Percentiles rank a stretch among this genome's conserved stretches.
Conservation (phyloP, 1,140 invertebrate genomes). For the Hylaeus volcanicus region DNA sequence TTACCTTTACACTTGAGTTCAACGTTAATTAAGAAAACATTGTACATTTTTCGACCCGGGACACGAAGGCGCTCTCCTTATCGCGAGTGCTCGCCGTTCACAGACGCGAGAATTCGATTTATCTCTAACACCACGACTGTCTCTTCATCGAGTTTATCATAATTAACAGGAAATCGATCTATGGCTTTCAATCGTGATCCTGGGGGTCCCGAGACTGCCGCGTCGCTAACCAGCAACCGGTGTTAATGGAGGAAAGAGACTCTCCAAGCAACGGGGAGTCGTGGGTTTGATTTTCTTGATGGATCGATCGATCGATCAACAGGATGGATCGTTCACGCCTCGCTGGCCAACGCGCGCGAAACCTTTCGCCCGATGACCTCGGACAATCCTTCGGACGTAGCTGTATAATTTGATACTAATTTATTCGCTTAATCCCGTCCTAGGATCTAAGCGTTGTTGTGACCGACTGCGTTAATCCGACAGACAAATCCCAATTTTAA, state of each 20-base stretch:
- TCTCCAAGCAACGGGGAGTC: conserved; percentile 11
- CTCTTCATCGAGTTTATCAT: neutral
- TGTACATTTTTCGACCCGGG: too few relatives aligned
- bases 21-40: too few relatives aligned
- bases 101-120: neutral
- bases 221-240: neutral
- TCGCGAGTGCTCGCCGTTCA: too few relatives aligned
- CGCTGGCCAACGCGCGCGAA: conserved; percentile 6
- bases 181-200: neutral
- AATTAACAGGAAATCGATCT: conserved; percentile 35
- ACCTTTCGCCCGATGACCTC: conserved; percentile 25
- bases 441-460: neutral
- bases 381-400: neutral
- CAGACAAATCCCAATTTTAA: neutral
- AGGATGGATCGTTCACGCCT: conserved; percentile 38
- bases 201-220: too few relatives aligned
- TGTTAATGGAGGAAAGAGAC: conserved; percentile 29
- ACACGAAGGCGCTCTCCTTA: too few relatives aligned
- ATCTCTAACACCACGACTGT: neutral
- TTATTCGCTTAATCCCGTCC: conserved; percentile 38
- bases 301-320: conserved; percentile 47
- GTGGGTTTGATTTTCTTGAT: conserved; percentile 36
- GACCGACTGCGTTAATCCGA: conserved; percentile 2
- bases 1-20: too few relatives aligned
- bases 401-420: conserved; percentile 44